Percentiles rank a stretch among this genome's conserved stretches.
These are phyloP conservation scores for Palythoa caribaeorum DNA, from an alignment of 92 coral and sea anemone genomes.

Conservation along the genomic window DNA sequence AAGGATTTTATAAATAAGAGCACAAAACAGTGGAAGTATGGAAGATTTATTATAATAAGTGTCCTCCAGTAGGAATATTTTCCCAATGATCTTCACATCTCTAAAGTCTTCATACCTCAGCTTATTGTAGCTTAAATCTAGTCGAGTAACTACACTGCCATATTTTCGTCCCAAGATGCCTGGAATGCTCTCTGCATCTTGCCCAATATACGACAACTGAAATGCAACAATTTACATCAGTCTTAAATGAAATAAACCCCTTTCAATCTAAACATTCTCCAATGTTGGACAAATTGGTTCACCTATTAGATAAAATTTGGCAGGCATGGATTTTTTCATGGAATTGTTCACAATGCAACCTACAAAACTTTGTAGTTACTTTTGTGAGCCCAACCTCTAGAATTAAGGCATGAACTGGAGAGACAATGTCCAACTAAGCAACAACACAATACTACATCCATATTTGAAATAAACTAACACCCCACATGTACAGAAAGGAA, in stretches of 20 bases:
- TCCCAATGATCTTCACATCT: not conserved
- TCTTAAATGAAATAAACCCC: not conserved
- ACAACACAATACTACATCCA: no score
- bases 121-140: slow-evolving; percentile 91
- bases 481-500: no score
- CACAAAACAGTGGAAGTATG: not conserved
- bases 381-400: no score
- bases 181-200: slow-evolving; percentile 92
- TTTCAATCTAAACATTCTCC: not conserved
- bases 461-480: no score
- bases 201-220: slow-evolving; percentile 89
- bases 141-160: slow-evolving; percentile 82
- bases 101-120: slow-evolving; percentile 63
- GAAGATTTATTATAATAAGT: not conserved
- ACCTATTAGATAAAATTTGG: no score
- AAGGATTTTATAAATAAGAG: not conserved
- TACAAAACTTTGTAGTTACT: no score
- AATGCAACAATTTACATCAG: not conserved
- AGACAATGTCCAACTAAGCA: no score
- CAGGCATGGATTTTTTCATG: no score
- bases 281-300: no score
- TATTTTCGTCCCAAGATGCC: slow-evolving; percentile 91
- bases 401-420: no score
- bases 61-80: not conserved
- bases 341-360: no score